Conservation (phyloP, 2,888 invertebrate genomes). For the Melolontha melolontha region DNA sequence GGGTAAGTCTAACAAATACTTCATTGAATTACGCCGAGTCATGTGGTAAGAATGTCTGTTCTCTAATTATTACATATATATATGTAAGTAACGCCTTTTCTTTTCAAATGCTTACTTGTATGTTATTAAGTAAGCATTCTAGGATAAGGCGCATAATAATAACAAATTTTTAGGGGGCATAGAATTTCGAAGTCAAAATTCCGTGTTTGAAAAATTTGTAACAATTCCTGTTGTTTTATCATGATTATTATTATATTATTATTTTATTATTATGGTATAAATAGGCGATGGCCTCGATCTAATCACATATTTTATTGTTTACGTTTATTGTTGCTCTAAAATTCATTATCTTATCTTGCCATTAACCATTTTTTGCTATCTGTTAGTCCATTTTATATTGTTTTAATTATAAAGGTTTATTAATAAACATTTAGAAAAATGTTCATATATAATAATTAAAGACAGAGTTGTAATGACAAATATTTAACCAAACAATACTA, state of each 20-base stretch:
- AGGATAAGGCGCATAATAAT: conserved; percentile 12
- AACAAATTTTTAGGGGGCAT: conserved; percentile 15
- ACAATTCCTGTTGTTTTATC: conserved; percentile 13
- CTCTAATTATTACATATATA: too few relatives aligned
- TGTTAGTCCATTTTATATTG: conserved; percentile 10
- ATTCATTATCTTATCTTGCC: conserved; percentile 25
- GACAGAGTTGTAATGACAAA: not conserved
- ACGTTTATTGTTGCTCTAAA: conserved; percentile 3
- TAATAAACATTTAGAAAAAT: not conserved
- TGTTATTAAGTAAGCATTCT: conserved; percentile 2
- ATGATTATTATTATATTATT: not conserved
- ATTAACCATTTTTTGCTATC: conserved; percentile 8
- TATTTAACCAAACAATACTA: too few relatives aligned
- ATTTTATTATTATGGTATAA: conserved; percentile 15
- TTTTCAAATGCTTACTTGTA: conserved; percentile 9
- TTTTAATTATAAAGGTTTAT: not conserved
- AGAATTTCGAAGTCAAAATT: conserved; percentile 14
- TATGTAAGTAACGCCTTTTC: conserved; percentile 8
- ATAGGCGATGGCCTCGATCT: not conserved
- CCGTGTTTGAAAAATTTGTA: conserved; percentile 21
- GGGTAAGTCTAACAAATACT: too few relatives aligned
- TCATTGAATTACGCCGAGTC: too few relatives aligned
- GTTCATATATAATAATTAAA: not conserved
- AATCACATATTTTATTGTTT: not conserved
- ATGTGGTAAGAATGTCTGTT: too few relatives aligned